A percentile compares a stretch with the other conserved stretches of the same genome.
Conservation (phyloP, 1,140 invertebrate genomes). For the Solenopsis invicta region DNA sequence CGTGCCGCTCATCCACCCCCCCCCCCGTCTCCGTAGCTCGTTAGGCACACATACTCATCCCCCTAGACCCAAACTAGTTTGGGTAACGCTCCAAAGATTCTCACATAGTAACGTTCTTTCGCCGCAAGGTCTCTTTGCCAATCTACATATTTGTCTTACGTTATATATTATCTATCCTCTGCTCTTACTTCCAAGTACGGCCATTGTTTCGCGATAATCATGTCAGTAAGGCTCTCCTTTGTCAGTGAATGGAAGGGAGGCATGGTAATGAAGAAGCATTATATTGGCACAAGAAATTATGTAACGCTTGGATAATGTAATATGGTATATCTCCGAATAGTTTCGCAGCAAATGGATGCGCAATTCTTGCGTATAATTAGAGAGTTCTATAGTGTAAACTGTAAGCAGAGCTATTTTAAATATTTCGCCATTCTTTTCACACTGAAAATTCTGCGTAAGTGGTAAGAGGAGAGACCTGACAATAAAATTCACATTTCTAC, state of each 20-base stretch:
- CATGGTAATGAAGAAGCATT: constrained; percentile 33
- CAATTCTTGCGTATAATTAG: background rate
- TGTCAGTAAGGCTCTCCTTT: background rate
- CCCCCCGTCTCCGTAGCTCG: constrained; percentile 68
- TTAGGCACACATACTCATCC: constrained; percentile 78
- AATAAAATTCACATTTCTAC: constrained; percentile 58
- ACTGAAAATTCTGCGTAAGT: constrained; percentile 12
- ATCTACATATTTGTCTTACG: constrained; percentile 55
- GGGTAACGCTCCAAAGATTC: constrained; percentile 66
- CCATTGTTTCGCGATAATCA: constrained; percentile 61
- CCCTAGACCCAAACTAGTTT: constrained; percentile 64
- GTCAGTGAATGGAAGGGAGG: constrained; percentile 7
- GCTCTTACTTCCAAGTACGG: constrained; percentile 48
- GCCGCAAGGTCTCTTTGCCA: constrained; percentile 33
- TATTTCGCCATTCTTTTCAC: background rate
- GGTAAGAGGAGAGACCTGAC: background rate
- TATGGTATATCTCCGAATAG: background rate
- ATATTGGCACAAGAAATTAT: constrained; percentile 47
- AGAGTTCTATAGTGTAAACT: background rate
- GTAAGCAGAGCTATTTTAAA: background rate
- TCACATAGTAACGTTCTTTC: constrained; percentile 46
- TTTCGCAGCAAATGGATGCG: background rate
- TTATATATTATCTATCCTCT: constrained; percentile 39
- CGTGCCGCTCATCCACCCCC: constrained; percentile 34
- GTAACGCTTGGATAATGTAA: constrained; percentile 16